A percentile compares a stretch with the other conserved stretches of the same genome.
phyloP scores from a whole-genome alignment of 2,797 vertebrate species.

The Amblyopsis hoosieri region DNA sequence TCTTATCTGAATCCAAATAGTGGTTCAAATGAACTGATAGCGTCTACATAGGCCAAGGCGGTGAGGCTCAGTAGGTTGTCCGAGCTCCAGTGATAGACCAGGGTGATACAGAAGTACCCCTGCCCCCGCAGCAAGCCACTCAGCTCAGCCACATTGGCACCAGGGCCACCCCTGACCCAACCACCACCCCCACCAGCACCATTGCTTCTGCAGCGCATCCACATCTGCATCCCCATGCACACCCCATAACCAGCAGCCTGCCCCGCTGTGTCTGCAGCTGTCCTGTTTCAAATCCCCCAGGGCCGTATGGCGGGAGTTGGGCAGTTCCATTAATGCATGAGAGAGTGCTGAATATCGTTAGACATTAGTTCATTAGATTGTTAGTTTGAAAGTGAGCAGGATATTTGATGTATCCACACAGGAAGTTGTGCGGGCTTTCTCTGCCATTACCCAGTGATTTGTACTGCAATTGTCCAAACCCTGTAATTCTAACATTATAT shows the following conservation, averaged over 20 bases:
- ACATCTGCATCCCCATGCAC: constrained; percentile 72
- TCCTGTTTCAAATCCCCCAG: constrained; percentile 42
- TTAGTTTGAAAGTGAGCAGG: no score
- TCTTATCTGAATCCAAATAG: constrained; percentile 6
- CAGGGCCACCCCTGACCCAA: constrained; percentile 14
- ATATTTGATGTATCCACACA: no score
- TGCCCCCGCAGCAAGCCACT: constrained; percentile 54
- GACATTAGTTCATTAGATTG: no score
- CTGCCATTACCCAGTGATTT: no score
- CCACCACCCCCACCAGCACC: constrained; percentile 47
- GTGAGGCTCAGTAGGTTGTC: background rate
- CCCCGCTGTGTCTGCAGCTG: constrained; percentile 43
- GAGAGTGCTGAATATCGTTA: constrained; percentile 26
- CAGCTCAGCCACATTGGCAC: constrained; percentile 62
- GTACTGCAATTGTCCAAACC: no score
- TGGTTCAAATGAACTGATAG: background rate
- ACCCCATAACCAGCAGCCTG: constrained; percentile 60
- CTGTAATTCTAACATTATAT: no score
- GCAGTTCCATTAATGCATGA: constrained; percentile 15
- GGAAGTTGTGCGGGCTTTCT: no score
- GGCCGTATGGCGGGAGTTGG: constrained; percentile 14
- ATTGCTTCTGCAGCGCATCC: constrained; percentile 74
- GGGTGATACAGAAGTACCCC: constrained; percentile 13
- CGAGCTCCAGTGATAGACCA: constrained; percentile 3
- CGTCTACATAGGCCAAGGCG: background rate